Evolutionary conservation across 1,140 invertebrate genomes (phyloP).

Genomic region (Leptinotarsa texana): DNA sequence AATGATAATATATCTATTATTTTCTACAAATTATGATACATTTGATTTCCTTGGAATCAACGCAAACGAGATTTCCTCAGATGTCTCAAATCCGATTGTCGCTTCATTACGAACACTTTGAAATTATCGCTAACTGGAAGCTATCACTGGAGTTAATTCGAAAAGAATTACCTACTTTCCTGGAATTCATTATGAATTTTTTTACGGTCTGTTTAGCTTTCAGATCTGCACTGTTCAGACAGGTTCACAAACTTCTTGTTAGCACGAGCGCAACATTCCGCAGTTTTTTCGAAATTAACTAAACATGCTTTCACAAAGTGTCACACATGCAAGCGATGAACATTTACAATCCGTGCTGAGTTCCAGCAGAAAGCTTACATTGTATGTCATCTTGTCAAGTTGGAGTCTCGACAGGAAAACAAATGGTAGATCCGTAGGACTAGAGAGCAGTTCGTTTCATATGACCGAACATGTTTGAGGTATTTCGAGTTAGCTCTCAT

Average conservation of each 20-base stretch:
- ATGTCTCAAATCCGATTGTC: too few species aligned
- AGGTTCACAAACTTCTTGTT: neutral
- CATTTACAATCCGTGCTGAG: neutral
- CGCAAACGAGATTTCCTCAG: too few species aligned
- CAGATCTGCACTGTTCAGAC: neutral
- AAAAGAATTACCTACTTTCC: too few species aligned
- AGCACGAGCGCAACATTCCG: neutral
- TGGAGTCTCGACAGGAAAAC: neutral
- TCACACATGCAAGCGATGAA: neutral
- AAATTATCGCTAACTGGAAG: too few species aligned
- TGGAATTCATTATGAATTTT: too few species aligned
- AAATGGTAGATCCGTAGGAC: neutral
- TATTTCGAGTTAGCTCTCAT: neutral
- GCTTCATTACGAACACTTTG: too few species aligned
- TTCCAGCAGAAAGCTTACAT: neutral
- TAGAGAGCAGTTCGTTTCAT: neutral
- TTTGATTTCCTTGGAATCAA: too few species aligned
- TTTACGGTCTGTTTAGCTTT: too few species aligned
- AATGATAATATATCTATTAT: too few species aligned
- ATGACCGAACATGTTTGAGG: neutral
- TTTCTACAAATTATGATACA: too few species aligned
- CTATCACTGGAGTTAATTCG: too few species aligned
- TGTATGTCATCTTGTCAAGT: conserved; percentile 8
- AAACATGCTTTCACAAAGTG: neutral
- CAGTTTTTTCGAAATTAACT: neutral